Evolutionary conservation across 2,888 invertebrate species (phyloP).

Genomic region (Lepidochitona cinerea): DNA sequence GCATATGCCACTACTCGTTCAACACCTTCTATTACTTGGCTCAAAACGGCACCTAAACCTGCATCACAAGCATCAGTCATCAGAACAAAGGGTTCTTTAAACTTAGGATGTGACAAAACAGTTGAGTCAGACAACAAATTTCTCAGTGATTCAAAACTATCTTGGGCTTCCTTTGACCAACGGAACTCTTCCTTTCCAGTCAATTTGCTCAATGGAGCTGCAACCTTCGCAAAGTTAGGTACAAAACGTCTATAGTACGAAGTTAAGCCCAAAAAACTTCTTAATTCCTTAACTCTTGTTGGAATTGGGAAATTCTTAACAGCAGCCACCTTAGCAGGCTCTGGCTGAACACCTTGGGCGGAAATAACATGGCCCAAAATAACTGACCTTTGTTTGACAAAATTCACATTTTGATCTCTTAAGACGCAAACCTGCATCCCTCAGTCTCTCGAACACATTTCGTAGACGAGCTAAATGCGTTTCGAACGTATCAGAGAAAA

Average conservation of each 20-base stretch:
- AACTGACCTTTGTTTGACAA: neutral
- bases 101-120: neutral
- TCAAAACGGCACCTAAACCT: neutral
- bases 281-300: neutral
- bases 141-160: neutral
- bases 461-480: neutral
- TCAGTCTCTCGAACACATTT: neutral
- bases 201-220: neutral
- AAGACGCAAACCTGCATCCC: neutral
- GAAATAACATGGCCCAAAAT: neutral
- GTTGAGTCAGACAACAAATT: neutral
- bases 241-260: neutral
- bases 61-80: neutral
- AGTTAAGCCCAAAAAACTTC: neutral
- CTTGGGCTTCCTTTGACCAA: neutral
- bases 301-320: neutral
- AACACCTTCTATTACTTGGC: neutral
- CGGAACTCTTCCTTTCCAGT: neutral
- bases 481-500: conserved; percentile 1
- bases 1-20: neutral
- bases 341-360: neutral
- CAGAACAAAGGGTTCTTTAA: neutral
- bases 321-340: neutral
- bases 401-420: neutral
- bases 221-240: neutral